Evolutionary conservation across 2,797 vertebrate species (phyloP).

Genomic region (Cephalopachus bancanus): DNA sequence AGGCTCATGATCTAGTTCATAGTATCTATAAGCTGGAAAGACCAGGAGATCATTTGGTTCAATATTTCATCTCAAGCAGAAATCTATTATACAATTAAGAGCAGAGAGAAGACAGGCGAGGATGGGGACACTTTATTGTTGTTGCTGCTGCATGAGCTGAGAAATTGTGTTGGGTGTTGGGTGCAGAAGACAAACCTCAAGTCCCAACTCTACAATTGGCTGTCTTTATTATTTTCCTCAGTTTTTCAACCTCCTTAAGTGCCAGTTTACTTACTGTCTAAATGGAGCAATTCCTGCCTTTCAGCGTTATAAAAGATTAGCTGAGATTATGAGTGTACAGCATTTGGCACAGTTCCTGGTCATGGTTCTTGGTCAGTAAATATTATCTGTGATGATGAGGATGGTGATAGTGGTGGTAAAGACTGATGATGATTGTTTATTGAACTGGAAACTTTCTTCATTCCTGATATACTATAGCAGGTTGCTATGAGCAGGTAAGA

Average conservation of each 20-base stretch:
- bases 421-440: background rate
- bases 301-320: background rate
- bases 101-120: background rate
- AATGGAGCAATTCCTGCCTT: background rate
- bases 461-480: background rate
- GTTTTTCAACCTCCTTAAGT: background rate
- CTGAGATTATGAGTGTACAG: background rate
- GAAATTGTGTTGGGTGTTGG: background rate
- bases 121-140: background rate
- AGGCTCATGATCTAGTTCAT: background rate
- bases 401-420: background rate
- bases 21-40: background rate
- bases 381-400: constrained; percentile 12
- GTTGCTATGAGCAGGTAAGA: background rate
- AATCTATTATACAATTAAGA: background rate
- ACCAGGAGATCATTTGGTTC: constrained; percentile 18
- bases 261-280: background rate
- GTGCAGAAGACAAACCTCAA: background rate
- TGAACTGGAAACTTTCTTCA: background rate
- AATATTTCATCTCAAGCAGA: background rate
- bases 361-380: background rate
- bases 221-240: background rate
- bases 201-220: background rate
- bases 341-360: background rate
- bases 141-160: background rate